A percentile compares a stretch with the other conserved stretches of the same genome.
These are phyloP conservation scores for Vidua chalybeata DNA, from an alignment of 2,113 vertebrate species.

Conservation along the genomic window DNA sequence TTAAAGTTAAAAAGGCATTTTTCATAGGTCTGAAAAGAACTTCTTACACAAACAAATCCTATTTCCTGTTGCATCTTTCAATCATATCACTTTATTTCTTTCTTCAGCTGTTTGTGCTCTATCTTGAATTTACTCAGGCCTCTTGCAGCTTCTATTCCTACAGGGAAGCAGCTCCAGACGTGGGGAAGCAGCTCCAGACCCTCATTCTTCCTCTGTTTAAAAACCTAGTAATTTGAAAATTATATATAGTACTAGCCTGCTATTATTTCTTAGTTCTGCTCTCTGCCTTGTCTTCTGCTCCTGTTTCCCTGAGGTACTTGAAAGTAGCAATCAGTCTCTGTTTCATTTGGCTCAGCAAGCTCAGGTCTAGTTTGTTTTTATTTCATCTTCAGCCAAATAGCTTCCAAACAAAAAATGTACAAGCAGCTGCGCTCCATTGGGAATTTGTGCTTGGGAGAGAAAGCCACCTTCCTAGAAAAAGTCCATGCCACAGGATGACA, in stretches of 20 bases:
- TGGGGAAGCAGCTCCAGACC: background rate
- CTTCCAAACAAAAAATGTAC: background rate
- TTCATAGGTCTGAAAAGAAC: background rate
- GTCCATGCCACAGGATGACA: background rate
- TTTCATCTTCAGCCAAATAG: background rate
- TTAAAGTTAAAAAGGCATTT: background rate
- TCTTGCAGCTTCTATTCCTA: background rate
- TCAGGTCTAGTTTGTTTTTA: background rate
- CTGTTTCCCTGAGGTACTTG: background rate
- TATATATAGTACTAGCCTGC: background rate
- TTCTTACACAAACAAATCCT: background rate
- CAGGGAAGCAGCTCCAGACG: background rate
- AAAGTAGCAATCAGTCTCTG: background rate
- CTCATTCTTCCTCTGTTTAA: background rate
- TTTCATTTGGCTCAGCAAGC: background rate
- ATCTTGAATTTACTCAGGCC: background rate
- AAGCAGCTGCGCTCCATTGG: background rate
- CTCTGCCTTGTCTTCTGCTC: background rate
- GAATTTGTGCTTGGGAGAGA: background rate
- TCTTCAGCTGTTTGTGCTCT: background rate
- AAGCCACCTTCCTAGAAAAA: background rate
- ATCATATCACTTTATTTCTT: background rate
- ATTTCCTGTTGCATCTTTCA: background rate
- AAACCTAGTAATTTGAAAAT: background rate
- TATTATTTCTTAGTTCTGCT: background rate